These are phyloP conservation scores for Puntigrus tetrazona DNA, from an alignment of 2,113 vertebrate species.

Conservation along the genomic window DNA sequence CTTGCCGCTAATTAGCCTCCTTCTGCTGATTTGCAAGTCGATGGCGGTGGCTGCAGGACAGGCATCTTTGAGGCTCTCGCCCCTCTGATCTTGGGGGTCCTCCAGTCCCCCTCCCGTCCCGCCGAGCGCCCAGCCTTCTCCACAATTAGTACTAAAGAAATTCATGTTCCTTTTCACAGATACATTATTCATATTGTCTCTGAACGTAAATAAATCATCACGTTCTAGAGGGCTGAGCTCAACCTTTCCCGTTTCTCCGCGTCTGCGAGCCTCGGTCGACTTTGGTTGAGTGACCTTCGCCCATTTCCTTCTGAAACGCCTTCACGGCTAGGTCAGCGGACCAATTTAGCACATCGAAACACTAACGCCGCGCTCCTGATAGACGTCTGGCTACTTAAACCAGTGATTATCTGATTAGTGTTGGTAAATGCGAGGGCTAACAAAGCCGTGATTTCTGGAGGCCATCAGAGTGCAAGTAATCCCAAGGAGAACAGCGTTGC, in stretches of 20 bases:
- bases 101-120: slow-evolving; percentile 82
- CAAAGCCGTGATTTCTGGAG: neutral
- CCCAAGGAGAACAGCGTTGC: neutral
- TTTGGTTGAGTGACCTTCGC: slow-evolving; percentile 65
- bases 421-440: neutral
- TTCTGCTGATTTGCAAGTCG: slow-evolving; percentile 99
- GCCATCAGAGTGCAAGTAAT: slow-evolving; percentile 17
- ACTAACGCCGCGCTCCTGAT: neutral
- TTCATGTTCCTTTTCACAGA: slow-evolving; percentile 84
- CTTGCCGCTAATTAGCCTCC: slow-evolving; percentile 95
- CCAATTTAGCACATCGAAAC: neutral
- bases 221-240: slow-evolving; percentile 82
- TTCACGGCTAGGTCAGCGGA: slow-evolving; percentile 8
- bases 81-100: slow-evolving; percentile 92
- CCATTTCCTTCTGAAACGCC: slow-evolving; percentile 49
- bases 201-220: slow-evolving; percentile 86
- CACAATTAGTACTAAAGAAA: slow-evolving; percentile 94
- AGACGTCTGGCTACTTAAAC: neutral
- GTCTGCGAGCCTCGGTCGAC: slow-evolving; percentile 27
- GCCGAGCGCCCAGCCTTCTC: slow-evolving; percentile 81
- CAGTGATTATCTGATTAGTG: slow-evolving; percentile 20
- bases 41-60: slow-evolving; percentile 92
- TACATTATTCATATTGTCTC: slow-evolving; percentile 89
- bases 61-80: slow-evolving; percentile 87
- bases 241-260: slow-evolving; percentile 60